Evolutionary conservation across 2,797 vertebrate genomes (phyloP), one percentile per base, ranked within the genome.

Genomic region (Poeciliopsis gracilis): DNA sequence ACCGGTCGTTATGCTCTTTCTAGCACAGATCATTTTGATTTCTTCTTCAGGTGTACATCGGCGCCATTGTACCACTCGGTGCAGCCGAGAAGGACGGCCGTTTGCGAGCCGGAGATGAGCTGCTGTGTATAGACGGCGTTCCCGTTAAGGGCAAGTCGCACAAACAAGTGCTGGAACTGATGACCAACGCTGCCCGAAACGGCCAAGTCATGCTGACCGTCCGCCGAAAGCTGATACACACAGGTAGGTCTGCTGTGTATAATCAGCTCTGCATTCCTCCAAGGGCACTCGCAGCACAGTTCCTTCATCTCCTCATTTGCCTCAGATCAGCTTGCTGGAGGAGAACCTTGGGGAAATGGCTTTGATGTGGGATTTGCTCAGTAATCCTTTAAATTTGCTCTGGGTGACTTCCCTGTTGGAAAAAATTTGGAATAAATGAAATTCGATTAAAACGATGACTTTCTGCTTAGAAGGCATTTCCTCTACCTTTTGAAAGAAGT

Each of bases 111-210:
- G 98, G 98, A 0, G 98, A 99, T 4, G 98, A 99, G 87, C 96
- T 99, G 76, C 95, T 99, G 82, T 98, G 98, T 70, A 99, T 99
- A 7, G 98, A 99, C 4, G 97, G 98, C 0, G 95, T 99, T 75
- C 94, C 97, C 0, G 97, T 99, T 5, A 99, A 98, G 87, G 97
- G 97, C 77, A 98, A 98, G 91, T 97, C 98, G 2, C 98, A 99
- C 95, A 99, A 98, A 83, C 98, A 99, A 78, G 98, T 99, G 73
- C 90, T 99, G 92, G 98, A 99, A 87, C 94, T 99, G 59, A 99
- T 99, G 98, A 99, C 98, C 55, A 97, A 97, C 0, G 98, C 98
- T 0, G 98, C 98, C n/a, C 97, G 98, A 13, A 99, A 99, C 0
- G 98, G 98, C 15, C 98, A 99, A 70, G 98, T 99, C 91, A 93